Conservation (phyloP, 1,140 invertebrate species). For the Wasmannia auropunctata region DNA sequence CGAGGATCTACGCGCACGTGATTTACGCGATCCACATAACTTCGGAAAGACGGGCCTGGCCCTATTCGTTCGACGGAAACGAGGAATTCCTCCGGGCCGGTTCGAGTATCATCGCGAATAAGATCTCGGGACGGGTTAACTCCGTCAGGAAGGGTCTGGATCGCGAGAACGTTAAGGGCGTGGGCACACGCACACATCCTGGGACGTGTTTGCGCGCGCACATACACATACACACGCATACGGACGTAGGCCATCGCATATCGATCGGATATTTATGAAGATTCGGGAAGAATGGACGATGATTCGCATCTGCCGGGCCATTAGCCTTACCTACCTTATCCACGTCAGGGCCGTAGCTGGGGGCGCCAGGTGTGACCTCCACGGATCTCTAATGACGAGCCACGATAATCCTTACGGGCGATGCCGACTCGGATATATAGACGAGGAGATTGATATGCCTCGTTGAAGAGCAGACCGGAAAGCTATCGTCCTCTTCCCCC, state of each 20-base stretch:
- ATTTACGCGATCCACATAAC: constrained; percentile 37
- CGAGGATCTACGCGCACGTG: background rate
- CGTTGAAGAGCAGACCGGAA: constrained; percentile 69
- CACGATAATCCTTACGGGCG: constrained; percentile 70
- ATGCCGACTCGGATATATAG: constrained; percentile 59
- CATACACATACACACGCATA: background rate
- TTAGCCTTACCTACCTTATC: constrained; percentile 69
- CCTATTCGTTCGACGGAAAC: constrained; percentile 3
- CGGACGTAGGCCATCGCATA: constrained; percentile 26
- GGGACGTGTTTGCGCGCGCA: background rate
- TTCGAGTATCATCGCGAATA: constrained; percentile 58
- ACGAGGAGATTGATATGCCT: constrained; percentile 66
- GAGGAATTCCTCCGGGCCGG: constrained; percentile 17
- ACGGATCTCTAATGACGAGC: constrained; percentile 79
- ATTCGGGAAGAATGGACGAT: constrained; percentile 80
- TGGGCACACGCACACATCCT: constrained; percentile 23
- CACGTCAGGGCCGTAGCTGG: constrained; percentile 73
- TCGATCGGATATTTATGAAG: constrained; percentile 81
- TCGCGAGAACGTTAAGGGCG: constrained; percentile 36
- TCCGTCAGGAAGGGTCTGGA: constrained; percentile 19
- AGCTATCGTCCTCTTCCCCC: constrained; percentile 35
- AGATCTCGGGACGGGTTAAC: constrained; percentile 56
- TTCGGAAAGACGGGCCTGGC: background rate
- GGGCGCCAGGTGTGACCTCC: constrained; percentile 83
- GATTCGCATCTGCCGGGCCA: constrained; percentile 81